These are phyloP conservation scores for Monochamus alternatus DNA, from an alignment of 2,888 invertebrate genomes.

Conservation along the genomic window DNA sequence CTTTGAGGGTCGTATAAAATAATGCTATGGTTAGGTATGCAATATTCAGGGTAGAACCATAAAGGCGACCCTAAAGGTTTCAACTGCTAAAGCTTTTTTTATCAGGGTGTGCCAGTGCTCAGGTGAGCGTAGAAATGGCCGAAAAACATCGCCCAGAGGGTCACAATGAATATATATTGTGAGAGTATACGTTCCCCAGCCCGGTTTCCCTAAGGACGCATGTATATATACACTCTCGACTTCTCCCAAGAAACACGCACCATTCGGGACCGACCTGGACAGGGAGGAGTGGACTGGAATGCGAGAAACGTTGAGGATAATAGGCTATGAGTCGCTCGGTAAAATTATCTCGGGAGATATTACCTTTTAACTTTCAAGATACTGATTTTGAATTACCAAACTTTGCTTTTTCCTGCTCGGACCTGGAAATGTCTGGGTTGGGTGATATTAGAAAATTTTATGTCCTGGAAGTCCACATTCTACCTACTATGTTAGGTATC, in stretches of 20 bases:
- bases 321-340: slow-evolving; percentile 17
- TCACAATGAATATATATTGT: slow-evolving; percentile 65
- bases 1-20: slow-evolving; percentile 42
- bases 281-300: slow-evolving; percentile 46
- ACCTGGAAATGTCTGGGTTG: too few species aligned
- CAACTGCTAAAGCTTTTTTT: slow-evolving; percentile 64
- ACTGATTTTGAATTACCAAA: slow-evolving; percentile 1
- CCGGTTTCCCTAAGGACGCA: slow-evolving; percentile 46
- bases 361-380: slow-evolving; percentile 5
- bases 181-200: slow-evolving; percentile 32
- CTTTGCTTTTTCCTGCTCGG: background rate
- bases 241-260: slow-evolving; percentile 37
- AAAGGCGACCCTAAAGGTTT: slow-evolving; percentile 54
- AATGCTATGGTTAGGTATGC: slow-evolving; percentile 44
- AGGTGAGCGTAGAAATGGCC: slow-evolving; percentile 65
- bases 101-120: slow-evolving; percentile 63
- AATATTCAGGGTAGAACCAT: slow-evolving; percentile 42
- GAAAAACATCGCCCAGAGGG: slow-evolving; percentile 63
- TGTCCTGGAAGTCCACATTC: too few species aligned
- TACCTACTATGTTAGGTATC: too few species aligned
- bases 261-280: slow-evolving; percentile 35
- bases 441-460: too few species aligned
- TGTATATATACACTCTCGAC: slow-evolving; percentile 36
- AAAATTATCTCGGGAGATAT: slow-evolving; percentile 22
- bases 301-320: slow-evolving; percentile 50